Evolutionary conservation across 2,888 invertebrate genomes (phyloP).

Genomic region (Unio delphinus): DNA sequence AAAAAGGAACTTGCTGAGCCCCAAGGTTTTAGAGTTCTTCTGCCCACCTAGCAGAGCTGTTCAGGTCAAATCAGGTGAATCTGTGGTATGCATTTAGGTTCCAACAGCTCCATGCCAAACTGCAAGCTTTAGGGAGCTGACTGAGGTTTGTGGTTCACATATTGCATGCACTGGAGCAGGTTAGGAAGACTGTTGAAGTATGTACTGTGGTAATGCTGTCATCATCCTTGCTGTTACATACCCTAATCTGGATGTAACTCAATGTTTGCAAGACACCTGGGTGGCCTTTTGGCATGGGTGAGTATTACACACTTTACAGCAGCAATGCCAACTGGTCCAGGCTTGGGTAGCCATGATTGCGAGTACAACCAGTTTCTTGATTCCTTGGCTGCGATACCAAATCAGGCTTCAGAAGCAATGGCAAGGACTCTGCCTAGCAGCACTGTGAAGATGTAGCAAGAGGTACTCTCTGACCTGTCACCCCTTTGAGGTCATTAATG

Average conservation of each 20-base stretch:
- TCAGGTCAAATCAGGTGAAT: not conserved
- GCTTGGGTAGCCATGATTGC: slow-evolving; percentile 1
- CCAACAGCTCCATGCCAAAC: not conserved
- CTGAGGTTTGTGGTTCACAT: no score
- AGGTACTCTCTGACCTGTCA: not conserved
- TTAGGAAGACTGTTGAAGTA: not conserved
- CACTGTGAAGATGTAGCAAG: not conserved
- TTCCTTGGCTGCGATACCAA: not conserved
- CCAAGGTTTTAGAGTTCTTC: not conserved
- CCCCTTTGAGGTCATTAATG: not conserved
- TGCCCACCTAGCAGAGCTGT: not conserved
- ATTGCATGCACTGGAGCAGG: no score
- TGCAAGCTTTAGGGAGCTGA: not conserved
- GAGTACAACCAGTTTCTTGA: not conserved
- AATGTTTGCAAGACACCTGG: not conserved
- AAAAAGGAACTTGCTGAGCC: not conserved
- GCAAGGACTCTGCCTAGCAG: not conserved
- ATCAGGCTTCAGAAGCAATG: not conserved
- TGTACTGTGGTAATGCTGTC: not conserved
- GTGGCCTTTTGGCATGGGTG: slow-evolving; percentile 8
- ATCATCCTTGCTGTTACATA: no score
- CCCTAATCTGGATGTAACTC: no score
- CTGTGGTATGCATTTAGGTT: not conserved
- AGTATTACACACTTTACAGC: slow-evolving; percentile 6
- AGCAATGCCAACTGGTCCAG: slow-evolving; percentile 5